Percentiles rank a stretch among this genome's conserved stretches.
Evolutionary conservation across 2,888 invertebrate species (phyloP).

Genomic region (Rotaria socialis): DNA sequence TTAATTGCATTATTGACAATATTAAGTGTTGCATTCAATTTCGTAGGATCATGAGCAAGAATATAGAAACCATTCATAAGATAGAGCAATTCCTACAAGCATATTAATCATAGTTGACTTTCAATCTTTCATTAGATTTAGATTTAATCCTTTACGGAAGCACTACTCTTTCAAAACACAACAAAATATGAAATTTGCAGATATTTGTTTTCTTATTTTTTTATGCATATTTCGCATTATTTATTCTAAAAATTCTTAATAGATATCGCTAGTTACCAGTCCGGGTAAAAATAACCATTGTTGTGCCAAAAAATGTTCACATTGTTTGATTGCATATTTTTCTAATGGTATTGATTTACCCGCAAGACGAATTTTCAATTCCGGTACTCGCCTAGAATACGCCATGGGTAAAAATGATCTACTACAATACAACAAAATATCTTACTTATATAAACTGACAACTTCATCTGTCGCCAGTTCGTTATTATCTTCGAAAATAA

Average conservation of each 20-base stretch:
- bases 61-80: conserved; percentile 86
- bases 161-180: no score
- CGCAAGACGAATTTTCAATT: conserved; percentile 79
- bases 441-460: background rate
- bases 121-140: conserved; percentile 55
- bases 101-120: background rate
- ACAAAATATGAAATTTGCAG: background rate
- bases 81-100: conserved; percentile 73
- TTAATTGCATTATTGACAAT: conserved; percentile 57
- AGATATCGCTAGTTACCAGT: conserved; percentile 60
- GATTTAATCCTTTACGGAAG: conserved; percentile 68
- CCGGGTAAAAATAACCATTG: conserved; percentile 74
- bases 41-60: conserved; percentile 69
- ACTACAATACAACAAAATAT: no score
- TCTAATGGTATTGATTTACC: conserved; percentile 95
- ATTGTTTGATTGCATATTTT: conserved; percentile 84
- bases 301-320: conserved; percentile 74
- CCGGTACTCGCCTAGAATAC: conserved; percentile 70
- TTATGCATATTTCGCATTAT: background rate
- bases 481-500: conserved; percentile 30
- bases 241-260: background rate
- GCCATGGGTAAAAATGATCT: no score
- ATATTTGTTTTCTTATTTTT: background rate
- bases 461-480: background rate
- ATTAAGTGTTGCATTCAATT: conserved; percentile 56